phyloP scores from a whole-genome alignment of 2,888 invertebrate species.

The Trichogramma evanescens region DNA sequence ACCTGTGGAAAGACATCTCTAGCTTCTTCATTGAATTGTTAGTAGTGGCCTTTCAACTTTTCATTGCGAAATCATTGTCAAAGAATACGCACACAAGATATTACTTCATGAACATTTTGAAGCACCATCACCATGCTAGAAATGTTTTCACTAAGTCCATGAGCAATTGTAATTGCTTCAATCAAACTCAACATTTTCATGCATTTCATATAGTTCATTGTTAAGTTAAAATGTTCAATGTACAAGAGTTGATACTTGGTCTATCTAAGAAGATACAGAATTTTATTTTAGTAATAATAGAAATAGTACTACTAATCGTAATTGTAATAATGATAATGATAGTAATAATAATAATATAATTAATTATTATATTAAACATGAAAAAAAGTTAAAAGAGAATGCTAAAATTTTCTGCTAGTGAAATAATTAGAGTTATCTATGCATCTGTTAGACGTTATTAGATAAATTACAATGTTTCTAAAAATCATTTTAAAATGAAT shows the following conservation, averaged over 20 bases:
- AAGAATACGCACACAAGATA: too few species aligned
- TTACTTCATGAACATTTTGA: too few species aligned
- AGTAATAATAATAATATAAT: constrained; percentile 3
- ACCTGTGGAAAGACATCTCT: constrained; percentile 19
- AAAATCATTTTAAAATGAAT: constrained; percentile 9
- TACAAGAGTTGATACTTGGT: not conserved
- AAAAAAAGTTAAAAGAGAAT: constrained; percentile 16
- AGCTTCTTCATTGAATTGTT: constrained; percentile 18
- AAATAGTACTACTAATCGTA: constrained; percentile 1
- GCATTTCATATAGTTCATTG: too few species aligned
- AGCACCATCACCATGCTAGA: too few species aligned
- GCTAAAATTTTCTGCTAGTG: constrained; percentile 10
- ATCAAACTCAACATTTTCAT: too few species aligned
- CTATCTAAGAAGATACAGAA: constrained; percentile 11
- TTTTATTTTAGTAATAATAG: constrained; percentile 3
- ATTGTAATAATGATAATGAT: not conserved
- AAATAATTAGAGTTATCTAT: constrained; percentile 8
- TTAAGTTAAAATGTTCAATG: too few species aligned
- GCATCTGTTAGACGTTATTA: not conserved
- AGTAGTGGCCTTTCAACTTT: not conserved
- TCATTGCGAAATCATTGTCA: too few species aligned
- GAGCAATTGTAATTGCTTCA: too few species aligned
- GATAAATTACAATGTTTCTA: constrained; percentile 9
- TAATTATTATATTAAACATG: not conserved
- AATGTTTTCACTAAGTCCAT: too few species aligned